A percentile compares a stretch with the other conserved stretches of the same genome.
These are phyloP conservation scores for Tauraco erythrolophus DNA, from an alignment of 2,113 vertebrate genomes.

Conservation along the genomic window DNA sequence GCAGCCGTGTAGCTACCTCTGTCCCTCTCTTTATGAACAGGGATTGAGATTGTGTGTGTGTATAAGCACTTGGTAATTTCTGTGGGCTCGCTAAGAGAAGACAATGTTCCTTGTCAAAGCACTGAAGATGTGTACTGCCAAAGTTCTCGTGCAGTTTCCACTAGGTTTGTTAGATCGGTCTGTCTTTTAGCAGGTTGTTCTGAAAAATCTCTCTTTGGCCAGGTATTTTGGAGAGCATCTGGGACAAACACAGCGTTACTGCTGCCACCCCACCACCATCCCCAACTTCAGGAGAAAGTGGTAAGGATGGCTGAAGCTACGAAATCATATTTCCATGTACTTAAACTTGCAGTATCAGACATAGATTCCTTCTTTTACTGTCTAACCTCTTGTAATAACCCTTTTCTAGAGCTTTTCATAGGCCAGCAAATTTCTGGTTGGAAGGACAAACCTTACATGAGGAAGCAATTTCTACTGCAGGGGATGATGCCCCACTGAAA, in stretches of 20 bases:
- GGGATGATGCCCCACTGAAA: background rate
- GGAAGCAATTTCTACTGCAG: background rate
- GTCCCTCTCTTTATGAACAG: background rate
- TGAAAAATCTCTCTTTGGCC: conserved; percentile 30
- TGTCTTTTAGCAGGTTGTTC: background rate
- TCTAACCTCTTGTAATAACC: background rate
- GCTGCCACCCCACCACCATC: conserved; percentile 96
- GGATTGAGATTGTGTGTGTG: background rate
- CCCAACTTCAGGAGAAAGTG: conserved; percentile 92
- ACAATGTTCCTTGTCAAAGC: background rate
- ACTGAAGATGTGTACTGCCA: rapidly evolving
- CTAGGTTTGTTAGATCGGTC: background rate
- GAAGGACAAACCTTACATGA: background rate
- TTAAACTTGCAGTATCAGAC: background rate
- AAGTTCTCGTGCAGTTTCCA: background rate
- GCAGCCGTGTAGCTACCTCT: background rate
- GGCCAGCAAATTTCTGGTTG: background rate
- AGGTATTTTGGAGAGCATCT: conserved; percentile 97
- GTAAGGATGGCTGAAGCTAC: conserved; percentile 72
- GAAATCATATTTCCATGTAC: background rate
- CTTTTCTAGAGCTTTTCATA: background rate
- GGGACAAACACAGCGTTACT: conserved; percentile 96
- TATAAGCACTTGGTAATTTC: background rate
- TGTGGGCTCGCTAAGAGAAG: background rate
- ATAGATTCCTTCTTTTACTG: background rate